Conservation (phyloP, 2,888 invertebrate species). For the Drosophila atripex region DNA sequence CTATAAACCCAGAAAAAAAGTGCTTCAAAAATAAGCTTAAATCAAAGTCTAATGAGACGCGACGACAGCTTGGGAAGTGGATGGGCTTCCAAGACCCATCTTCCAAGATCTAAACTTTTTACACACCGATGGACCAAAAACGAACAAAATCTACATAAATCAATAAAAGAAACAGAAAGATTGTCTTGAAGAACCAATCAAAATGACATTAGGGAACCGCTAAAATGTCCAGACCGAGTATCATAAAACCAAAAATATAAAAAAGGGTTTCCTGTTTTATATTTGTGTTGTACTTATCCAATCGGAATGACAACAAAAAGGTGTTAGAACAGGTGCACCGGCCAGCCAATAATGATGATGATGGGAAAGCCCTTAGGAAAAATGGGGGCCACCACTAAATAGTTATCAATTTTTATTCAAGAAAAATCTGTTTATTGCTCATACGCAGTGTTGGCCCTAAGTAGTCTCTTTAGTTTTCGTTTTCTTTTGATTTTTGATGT, state of each 20-base stretch:
- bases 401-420: constrained; percentile 23
- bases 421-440: constrained; percentile 42
- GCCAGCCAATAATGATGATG: constrained; percentile 11
- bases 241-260: constrained; percentile 30
- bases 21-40: constrained; percentile 11
- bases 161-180: constrained; percentile 40
- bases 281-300: constrained; percentile 1
- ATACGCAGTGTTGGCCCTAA: constrained; percentile 40
- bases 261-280: constrained; percentile 14
- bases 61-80: constrained; percentile 36
- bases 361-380: constrained; percentile 57
- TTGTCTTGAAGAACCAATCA: constrained; percentile 57
- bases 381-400: background rate
- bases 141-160: constrained; percentile 39
- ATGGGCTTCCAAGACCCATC: background rate
- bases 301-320: constrained; percentile 9
- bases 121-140: constrained; percentile 6
- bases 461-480: constrained; percentile 1
- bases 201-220: constrained; percentile 64
- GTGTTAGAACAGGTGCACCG: constrained; percentile 39
- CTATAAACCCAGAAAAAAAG: constrained; percentile 12
- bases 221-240: constrained; percentile 50
- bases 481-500: constrained; percentile 5
- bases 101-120: constrained; percentile 14
- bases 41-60: constrained; percentile 39